Percentiles rank a stretch among this genome's conserved stretches.
Evolutionary conservation across 2,888 invertebrate genomes (phyloP).

Genomic region (Amblyjoppa fuscipennis): DNA sequence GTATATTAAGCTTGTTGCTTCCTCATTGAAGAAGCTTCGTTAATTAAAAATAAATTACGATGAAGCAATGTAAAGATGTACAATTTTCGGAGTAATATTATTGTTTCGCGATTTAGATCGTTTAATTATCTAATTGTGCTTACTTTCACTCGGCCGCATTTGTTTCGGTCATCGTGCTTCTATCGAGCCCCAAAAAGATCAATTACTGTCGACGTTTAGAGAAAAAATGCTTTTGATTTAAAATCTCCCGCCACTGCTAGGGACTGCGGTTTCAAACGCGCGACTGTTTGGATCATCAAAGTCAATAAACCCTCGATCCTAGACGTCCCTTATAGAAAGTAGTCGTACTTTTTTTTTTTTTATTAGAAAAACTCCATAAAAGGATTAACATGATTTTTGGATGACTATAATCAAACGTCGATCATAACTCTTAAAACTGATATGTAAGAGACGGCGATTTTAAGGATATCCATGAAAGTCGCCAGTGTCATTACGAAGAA

Average conservation of each 20-base stretch:
- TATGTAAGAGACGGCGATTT: constrained; percentile 75
- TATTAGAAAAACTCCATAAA: background rate
- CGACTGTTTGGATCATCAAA: background rate
- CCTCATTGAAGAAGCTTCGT: background rate
- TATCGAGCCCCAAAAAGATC: background rate
- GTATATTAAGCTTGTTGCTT: background rate
- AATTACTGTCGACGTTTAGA: background rate
- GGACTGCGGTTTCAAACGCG: background rate
- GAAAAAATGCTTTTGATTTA: background rate
- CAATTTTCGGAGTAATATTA: background rate
- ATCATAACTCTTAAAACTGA: constrained; percentile 77
- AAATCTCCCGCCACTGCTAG: background rate
- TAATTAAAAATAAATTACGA: no score
- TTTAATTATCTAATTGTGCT: background rate
- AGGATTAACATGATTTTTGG: background rate
- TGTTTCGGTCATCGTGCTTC: background rate
- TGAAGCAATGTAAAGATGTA: no score
- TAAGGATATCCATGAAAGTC: constrained; percentile 77
- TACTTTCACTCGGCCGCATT: no score
- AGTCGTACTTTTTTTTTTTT: background rate
- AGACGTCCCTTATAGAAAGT: background rate
- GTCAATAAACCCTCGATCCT: background rate
- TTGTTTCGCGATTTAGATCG: background rate
- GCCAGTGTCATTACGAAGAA: constrained; percentile 76
- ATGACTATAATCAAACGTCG: constrained; percentile 62